Evolutionary conservation across 2,888 invertebrate species (phyloP), one percentile per base, ranked within the genome.

Genomic region (Lathronympha strigana): DNA sequence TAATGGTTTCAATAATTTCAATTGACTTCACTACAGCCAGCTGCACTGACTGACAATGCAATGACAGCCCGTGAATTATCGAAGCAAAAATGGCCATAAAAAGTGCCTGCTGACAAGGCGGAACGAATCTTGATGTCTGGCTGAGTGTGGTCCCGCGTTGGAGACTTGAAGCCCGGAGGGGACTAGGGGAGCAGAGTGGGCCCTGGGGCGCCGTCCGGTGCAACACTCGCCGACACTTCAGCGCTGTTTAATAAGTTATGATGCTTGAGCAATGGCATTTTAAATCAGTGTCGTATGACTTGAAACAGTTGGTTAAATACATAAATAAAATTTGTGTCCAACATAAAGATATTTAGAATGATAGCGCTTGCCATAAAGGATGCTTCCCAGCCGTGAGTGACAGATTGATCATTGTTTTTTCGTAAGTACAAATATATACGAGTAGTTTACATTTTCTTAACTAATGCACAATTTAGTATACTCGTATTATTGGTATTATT

Each of bases 211-310:
- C 15, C n/a, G 3, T 1, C 15, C 15, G 38, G 15, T 38, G 38
- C 38, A 38, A 38, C 38, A 38, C 17, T 17, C 40, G 40, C 40
- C 40, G 40, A 40, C 40, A 40, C 40, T 17, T 40, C 17, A 40
- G 15, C 40, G 17, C 38, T 8, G 40, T 17, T 40, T 19, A 17
- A 17, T 40, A 40, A 19, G 13, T 40, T 40, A 19, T 17, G 40
- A 9, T 40, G 40, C 40, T 17, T 40, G 9, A 40, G 40, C 8
- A 11, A 33, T 40, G 9, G 40, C 40, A 40, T 40, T 2, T 40
- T 40, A 40, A 40, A 40, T 40, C 40, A 15, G 17, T 17, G 17
- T 17, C 17, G 40, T 40, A 40, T 15, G 17, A 40, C 9, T 5
- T 31, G 4, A 1, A 31, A 31, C 21, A n/a, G n/a, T n/a, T n/a